Base-by-base conservation (phyloP, 2,797 vertebrate genomes). In the Acomys russatus region DNA sequence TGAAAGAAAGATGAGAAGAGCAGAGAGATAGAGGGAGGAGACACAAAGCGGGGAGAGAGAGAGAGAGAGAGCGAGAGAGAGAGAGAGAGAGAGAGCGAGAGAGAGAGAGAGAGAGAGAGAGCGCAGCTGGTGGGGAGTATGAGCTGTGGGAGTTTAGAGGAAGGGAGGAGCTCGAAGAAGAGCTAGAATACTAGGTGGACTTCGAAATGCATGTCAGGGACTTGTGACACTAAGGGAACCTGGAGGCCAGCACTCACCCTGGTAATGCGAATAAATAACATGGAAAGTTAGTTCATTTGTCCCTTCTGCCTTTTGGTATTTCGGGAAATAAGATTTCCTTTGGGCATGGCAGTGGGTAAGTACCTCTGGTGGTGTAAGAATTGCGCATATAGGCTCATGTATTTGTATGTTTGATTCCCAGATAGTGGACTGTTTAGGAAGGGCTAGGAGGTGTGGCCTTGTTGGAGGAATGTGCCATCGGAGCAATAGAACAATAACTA, bases 31-130 rank as follows among this genome's bases (percentile, higher is more conserved):
- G 18, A 5, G 56, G 56, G 17, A 59, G n/a, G n/a, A n/a, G n/a
- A n/a, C n/a, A n/a, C n/a, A n/a, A n/a, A n/a, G n/a, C n/a, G n/a
- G n/a, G n/a, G 17, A 59, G 56, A 12, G 56, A 59, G 15, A 14
- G n/a, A 11, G 0, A 33, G 14, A 2, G 33, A 17, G 68, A 1
- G 30, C 0, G 64, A 14, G 4, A 8, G 8, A 9, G 23, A 12
- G 20, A 38, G 38, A 11, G 9, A 25, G 38, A 25, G 73, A 44
- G 70, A 25, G 73, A 44, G 70, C 3, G 20, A 44, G n/a, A 8
- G 71, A 74, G 35, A 44, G 22, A 15, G 73, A 25, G 22, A 9
- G 0, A 23, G 35, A 20, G 12, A 59, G 33, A 59, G 35, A 35
- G 18, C n/a, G 35, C 44, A 83, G 80, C 12, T 28, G 3, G 79